phyloP scores from a whole-genome alignment of 2,797 vertebrate species.

The Merluccius polli region DNA sequence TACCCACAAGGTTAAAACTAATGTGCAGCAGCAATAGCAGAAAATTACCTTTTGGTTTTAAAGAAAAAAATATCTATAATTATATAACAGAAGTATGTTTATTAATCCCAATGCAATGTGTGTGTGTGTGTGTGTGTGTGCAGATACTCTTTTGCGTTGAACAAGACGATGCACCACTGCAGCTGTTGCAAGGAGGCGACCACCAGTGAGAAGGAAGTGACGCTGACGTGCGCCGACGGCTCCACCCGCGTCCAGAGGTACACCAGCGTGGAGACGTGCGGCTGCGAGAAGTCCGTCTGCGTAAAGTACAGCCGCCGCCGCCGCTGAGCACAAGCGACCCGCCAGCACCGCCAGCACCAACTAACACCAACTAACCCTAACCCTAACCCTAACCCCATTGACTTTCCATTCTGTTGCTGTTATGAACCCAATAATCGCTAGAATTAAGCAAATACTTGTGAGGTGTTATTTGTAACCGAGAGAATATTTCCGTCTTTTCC shows the following conservation, averaged over 20 bases:
- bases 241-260: slow-evolving; percentile 64
- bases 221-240: slow-evolving; percentile 70
- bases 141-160: slow-evolving; percentile 79
- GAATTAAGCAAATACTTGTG: background rate
- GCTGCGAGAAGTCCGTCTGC: slow-evolving; percentile 61
- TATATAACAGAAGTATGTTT: background rate
- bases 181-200: slow-evolving; percentile 80
- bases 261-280: slow-evolving; percentile 69
- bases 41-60: background rate
- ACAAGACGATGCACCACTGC: slow-evolving; percentile 72
- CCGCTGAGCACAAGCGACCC: background rate
- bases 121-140: slow-evolving; percentile 11
- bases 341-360: background rate
- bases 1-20: background rate
- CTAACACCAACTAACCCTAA: background rate
- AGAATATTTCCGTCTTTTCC: slow-evolving; percentile 16
- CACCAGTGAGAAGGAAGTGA: slow-evolving; percentile 63
- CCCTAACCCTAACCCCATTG: background rate
- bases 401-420: background rate
- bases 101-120: background rate
- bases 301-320: background rate
- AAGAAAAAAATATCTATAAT: no score
- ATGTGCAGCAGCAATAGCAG: background rate
- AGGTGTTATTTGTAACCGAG: slow-evolving; percentile 19
- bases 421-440: background rate